Evolutionary conservation across 2,797 vertebrate species (phyloP), one percentile per base, ranked within the genome.

Genomic region (Fistularia commersonii): DNA sequence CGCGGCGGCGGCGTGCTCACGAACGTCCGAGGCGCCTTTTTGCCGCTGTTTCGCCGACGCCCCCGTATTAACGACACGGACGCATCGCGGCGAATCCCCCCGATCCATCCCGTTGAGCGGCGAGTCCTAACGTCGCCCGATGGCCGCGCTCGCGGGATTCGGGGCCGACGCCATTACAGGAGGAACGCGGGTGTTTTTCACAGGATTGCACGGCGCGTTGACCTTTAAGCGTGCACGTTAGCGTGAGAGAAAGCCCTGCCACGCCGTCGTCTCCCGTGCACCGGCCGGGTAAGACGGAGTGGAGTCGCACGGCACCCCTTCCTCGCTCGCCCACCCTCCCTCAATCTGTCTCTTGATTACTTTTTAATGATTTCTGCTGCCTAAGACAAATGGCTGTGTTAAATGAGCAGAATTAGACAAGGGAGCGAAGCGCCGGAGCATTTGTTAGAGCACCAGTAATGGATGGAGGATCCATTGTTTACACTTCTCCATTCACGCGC

Each of bases 321-420:
- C 13, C n/a, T 54, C 61, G 56, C 37, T 56, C 48, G 62, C 71
- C 65, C 69, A 73, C 69, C 67, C 74, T 75, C 81, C 80, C 86
- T 85, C 81, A 83, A 74, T 86, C 86, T 85, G 77, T 73, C 72
- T 78, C 83, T 86, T 91, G 91, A 92, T 92, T 90, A 87, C 88
- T 88, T 91, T 91, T 90, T 91, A 91, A 92, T 90, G 91, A 91
- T 91, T 90, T 88, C 84, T 87, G 81, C 83, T 76, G 84, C 82
- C 81, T 80, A 85, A 91, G 90, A 91, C 86, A 82, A 90, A 91
- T 90, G 86, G 78, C 73, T 82, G 77, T 84, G 86, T 88, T 91
- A 87, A 91, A 89, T 88, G 88, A 88, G 86, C 81, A 82, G 83
- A 90, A 89, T 90, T 88, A 90, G 89, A 89, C 82, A 77, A 85